phyloP scores from a whole-genome alignment of 2,113 vertebrate genomes.

The Oncorhynchus masou region DNA sequence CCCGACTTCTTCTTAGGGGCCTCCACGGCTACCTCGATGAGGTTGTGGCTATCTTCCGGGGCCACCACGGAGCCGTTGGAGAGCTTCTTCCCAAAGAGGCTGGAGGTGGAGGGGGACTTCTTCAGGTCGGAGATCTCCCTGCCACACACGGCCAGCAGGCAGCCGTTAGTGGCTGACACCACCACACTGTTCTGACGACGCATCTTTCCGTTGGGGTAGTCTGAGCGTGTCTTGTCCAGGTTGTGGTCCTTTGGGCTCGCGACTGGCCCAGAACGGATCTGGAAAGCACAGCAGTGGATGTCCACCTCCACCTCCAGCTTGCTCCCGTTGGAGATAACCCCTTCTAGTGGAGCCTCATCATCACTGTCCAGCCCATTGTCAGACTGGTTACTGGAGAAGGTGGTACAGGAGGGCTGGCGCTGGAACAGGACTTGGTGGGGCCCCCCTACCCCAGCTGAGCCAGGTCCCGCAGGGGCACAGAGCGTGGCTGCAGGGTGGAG shows the following conservation, averaged over 20 bases:
- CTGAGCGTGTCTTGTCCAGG: slow-evolving; percentile 60
- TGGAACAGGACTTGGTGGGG: slow-evolving; percentile 79
- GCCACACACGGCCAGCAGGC: slow-evolving; percentile 74
- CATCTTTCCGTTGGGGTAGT: slow-evolving; percentile 73
- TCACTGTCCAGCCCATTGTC: slow-evolving; percentile 95
- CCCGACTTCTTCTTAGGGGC: slow-evolving; percentile 94
- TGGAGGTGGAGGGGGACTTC: slow-evolving; percentile 88
- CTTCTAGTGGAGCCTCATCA: slow-evolving; percentile 88
- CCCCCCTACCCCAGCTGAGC: slow-evolving; percentile 35
- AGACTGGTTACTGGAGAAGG: slow-evolving; percentile 93
- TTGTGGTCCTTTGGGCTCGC: slow-evolving; percentile 58
- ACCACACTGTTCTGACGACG: slow-evolving; percentile 87
- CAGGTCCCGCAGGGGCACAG: slow-evolving; percentile 60
- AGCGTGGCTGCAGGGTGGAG: slow-evolving; percentile 82
- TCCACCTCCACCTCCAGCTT: slow-evolving; percentile 96
- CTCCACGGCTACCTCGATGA: slow-evolving; percentile 94
- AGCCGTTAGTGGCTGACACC: slow-evolving; percentile 78
- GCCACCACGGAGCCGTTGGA: slow-evolving; percentile 94
- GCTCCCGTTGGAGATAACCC: slow-evolving; percentile 91
- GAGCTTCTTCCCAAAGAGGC: slow-evolving; percentile 90
- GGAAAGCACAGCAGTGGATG: slow-evolving; percentile 90
- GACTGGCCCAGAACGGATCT: slow-evolving; percentile 65
- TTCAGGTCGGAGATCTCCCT: slow-evolving; percentile 86
- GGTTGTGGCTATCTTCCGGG: slow-evolving; percentile 90
- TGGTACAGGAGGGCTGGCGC: slow-evolving; percentile 87